Conservation (phyloP, 2,113 vertebrate genomes). For the Corythoichthys haematopterus region DNA sequence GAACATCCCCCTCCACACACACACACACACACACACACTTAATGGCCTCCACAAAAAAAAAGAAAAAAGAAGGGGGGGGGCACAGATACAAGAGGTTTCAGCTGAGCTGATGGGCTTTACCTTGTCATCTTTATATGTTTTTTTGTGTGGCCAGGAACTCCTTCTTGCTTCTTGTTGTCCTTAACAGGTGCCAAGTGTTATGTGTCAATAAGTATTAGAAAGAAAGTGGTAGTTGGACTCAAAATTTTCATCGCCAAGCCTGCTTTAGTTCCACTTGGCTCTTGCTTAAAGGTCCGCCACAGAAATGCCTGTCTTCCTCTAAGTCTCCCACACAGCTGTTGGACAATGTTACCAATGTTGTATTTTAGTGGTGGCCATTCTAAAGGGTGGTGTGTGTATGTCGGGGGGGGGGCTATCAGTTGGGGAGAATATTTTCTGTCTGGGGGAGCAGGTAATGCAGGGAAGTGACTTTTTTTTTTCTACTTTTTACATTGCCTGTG, state of each 20-base stretch:
- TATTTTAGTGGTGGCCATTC: constrained; percentile 72
- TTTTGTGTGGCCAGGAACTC: constrained; percentile 9
- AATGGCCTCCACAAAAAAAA: constrained; percentile 29
- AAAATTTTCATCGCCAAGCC: constrained; percentile 66
- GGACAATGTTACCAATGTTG: constrained; percentile 53
- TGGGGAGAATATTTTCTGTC: constrained; percentile 61
- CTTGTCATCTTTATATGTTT: constrained; percentile 12
- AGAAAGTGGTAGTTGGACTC: constrained; percentile 67
- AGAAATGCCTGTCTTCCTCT: constrained; percentile 58
- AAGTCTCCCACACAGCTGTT: constrained; percentile 44
- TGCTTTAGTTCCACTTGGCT: constrained; percentile 54
- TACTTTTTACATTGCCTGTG: constrained; percentile 22
- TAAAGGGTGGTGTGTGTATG: constrained; percentile 41
- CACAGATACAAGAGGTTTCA: constrained; percentile 51
- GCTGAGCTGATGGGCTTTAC: constrained; percentile 29
- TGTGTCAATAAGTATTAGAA: constrained; percentile 63
- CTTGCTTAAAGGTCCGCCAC: constrained; percentile 48
- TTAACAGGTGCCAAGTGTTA: constrained; percentile 61
- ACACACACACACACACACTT: background rate
- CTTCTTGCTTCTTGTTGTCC: constrained; percentile 23
- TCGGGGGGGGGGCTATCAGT: constrained; percentile 31
- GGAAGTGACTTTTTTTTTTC: constrained; percentile 24
- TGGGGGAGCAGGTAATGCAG: constrained; percentile 61
- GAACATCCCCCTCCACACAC: constrained; percentile 37
- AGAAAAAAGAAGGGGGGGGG: constrained; percentile 19